These are phyloP conservation scores for Lucilia sericata DNA, from an alignment of 1,140 invertebrate species.

Conservation along the genomic window DNA sequence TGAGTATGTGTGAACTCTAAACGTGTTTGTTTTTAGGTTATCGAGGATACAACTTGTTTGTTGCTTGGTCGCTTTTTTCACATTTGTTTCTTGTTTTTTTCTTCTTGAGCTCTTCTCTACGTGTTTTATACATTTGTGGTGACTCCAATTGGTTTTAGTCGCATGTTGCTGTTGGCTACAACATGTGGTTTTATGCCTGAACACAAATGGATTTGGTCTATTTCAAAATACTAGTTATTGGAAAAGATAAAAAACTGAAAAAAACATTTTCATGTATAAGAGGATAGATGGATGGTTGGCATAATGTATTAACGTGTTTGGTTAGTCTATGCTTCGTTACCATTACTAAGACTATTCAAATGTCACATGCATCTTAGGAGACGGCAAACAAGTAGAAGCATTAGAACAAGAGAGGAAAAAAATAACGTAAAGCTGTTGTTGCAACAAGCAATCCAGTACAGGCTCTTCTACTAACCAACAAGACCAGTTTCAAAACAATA, in stretches of 20 bases:
- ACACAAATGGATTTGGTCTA: neutral
- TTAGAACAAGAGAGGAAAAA: neutral
- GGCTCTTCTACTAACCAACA: neutral
- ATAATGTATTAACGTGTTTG: neutral
- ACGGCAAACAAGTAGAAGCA: neutral
- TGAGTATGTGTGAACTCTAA: neutral
- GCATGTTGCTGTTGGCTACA: neutral
- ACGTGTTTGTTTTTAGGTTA: conserved; percentile 26
- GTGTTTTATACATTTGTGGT: neutral
- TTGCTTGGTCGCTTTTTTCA: conserved; percentile 4
- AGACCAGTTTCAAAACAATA: neutral
- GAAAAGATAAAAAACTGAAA: too few species aligned
- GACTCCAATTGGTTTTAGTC: neutral
- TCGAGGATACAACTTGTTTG: conserved; percentile 22
- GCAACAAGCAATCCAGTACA: neutral
- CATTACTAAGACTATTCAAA: neutral
- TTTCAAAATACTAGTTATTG: too few species aligned
- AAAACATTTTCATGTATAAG: neutral
- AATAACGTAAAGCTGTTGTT: neutral
- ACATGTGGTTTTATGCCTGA: neutral
- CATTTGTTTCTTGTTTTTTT: neutral
- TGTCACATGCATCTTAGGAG: conserved; percentile 6
- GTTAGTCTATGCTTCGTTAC: neutral
- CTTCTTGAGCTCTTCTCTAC: neutral
- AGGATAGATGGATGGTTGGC: neutral